Conservation (phyloP, 2,113 vertebrate genomes). For the Microcebus lehilahytsara region DNA sequence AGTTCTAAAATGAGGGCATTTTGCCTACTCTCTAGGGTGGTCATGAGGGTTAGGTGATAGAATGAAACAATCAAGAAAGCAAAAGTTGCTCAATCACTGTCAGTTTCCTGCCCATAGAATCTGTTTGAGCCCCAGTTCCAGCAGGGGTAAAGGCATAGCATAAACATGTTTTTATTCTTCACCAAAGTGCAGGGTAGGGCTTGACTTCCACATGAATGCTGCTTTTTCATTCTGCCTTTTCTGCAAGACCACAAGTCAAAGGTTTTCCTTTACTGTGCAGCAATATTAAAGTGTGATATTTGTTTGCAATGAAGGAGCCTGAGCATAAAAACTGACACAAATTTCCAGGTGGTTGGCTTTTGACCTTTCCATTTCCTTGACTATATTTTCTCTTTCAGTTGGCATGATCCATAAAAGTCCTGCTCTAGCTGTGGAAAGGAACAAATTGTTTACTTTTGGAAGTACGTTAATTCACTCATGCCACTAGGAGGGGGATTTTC, state of each 20-base stretch:
- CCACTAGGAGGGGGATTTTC: background rate
- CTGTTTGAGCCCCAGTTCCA: background rate
- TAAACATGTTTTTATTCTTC: background rate
- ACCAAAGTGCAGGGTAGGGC: background rate
- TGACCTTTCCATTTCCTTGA: background rate
- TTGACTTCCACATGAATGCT: background rate
- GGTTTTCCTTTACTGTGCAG: conserved; percentile 3
- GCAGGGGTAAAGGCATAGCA: background rate
- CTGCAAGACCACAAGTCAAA: background rate
- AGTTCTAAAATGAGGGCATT: conserved; percentile 18
- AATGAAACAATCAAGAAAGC: background rate
- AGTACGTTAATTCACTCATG: background rate
- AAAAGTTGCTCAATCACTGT: background rate
- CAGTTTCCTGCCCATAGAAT: background rate
- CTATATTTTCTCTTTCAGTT: conserved; percentile 11
- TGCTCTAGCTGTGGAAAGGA: background rate
- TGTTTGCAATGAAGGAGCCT: conserved; percentile 15
- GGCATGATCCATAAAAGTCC: background rate
- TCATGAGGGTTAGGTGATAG: background rate
- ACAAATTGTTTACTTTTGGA: conserved; percentile 37
- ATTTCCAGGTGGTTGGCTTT: conserved; percentile 58
- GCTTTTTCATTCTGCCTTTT: conserved; percentile 30
- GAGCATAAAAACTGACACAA: conserved; percentile 20
- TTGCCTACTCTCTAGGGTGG: conserved; percentile 10
- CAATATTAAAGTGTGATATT: conserved; percentile 49